Conservation (phyloP, 2,113 vertebrate species). For the Calcarius ornatus region DNA sequence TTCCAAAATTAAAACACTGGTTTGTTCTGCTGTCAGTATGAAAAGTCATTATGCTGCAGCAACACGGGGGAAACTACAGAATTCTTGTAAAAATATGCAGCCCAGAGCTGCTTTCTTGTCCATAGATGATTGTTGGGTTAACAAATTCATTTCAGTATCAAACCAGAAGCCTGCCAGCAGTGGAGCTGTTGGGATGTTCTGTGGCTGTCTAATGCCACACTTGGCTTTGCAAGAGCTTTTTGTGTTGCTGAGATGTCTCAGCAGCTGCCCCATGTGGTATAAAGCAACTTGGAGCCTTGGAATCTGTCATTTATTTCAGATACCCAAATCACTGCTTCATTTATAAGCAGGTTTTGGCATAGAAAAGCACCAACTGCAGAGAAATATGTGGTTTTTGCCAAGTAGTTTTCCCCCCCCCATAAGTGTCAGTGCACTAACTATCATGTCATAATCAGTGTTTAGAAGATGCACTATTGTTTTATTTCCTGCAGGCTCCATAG, state of each 20-base stretch:
- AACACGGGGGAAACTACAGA: not conserved
- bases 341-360: slow-evolving; percentile 29
- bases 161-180: not conserved
- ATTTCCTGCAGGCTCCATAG: not conserved
- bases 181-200: not conserved
- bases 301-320: slow-evolving; percentile 31
- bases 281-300: not conserved
- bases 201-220: not conserved
- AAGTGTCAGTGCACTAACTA: not conserved
- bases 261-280: not conserved
- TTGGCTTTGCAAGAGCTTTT: not conserved
- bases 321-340: not conserved
- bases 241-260: not conserved
- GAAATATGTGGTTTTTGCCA: not conserved
- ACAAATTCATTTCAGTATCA: not conserved
- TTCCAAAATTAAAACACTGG: not conserved
- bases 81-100: not conserved
- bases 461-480: not conserved
- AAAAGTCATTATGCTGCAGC: not conserved
- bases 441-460: not conserved
- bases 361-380: not conserved
- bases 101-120: not conserved
- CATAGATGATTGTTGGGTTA: not conserved
- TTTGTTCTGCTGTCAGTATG: not conserved
- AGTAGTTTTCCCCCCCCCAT: rapidly evolving